These are phyloP conservation scores for Poeciliopsis paucimaculata DNA, from an alignment of 2,797 vertebrate genomes.

Conservation along the genomic window DNA sequence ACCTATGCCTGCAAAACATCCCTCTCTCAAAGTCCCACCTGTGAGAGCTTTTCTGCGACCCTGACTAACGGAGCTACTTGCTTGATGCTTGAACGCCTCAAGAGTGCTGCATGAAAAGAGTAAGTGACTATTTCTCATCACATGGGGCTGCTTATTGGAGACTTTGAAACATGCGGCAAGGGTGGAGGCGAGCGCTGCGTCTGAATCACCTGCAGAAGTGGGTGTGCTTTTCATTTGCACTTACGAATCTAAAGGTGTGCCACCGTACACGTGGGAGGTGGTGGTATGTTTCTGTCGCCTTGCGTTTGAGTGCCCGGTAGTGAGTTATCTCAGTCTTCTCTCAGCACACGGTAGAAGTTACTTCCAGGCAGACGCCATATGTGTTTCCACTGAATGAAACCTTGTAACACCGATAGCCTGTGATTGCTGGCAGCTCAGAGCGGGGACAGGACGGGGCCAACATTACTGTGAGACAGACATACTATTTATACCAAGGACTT, in stretches of 20 bases:
- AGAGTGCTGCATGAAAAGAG: constrained; percentile 5
- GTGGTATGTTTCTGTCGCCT: constrained; percentile 39
- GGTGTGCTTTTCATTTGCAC: constrained; percentile 8
- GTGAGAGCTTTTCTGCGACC: constrained; percentile 3
- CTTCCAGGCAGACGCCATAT: constrained; percentile 44
- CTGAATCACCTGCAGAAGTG: constrained; percentile 4
- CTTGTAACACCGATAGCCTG: constrained; percentile 50
- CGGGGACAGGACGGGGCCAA: constrained; percentile 50
- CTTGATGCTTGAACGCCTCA: constrained; percentile 5
- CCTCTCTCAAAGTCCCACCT: background rate
- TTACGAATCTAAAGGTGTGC: constrained; percentile 16
- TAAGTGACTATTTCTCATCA: constrained; percentile 18
- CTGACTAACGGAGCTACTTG: background rate
- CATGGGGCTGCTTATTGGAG: constrained; percentile 4
- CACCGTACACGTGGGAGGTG: constrained; percentile 18
- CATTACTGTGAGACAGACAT: constrained; percentile 51
- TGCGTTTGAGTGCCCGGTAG: constrained; percentile 24
- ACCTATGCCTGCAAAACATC: background rate
- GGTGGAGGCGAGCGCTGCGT: background rate
- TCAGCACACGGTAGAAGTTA: constrained; percentile 41
- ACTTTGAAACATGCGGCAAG: constrained; percentile 14
- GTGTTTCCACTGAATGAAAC: constrained; percentile 56
- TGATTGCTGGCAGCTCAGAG: constrained; percentile 60
- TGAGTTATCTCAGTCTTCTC: constrained; percentile 44
- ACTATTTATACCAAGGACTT: constrained; percentile 60